These are phyloP conservation scores for Lasiommata megera DNA, from an alignment of 2,888 invertebrate species.

Conservation along the genomic window DNA sequence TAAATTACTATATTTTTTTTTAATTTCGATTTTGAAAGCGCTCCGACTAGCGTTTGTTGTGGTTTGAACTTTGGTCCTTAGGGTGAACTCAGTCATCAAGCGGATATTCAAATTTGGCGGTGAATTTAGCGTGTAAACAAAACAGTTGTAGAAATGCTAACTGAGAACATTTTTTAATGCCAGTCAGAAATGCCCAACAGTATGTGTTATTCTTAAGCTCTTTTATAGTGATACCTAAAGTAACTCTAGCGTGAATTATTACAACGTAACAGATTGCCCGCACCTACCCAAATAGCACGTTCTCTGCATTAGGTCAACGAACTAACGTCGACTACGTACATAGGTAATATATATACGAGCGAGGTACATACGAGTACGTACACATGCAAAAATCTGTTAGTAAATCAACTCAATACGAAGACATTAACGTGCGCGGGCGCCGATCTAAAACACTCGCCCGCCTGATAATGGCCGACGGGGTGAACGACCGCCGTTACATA, in stretches of 20 bases:
- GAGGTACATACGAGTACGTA: conserved; percentile 10
- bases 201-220: no score
- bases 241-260: neutral
- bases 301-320: conserved; percentile 12
- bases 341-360: neutral
- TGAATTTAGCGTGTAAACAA: no score
- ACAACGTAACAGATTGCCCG: neutral
- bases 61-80: no score
- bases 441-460: conserved; percentile 70
- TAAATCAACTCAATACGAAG: conserved; percentile 27
- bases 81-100: no score
- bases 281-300: neutral
- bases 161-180: no score
- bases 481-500: conserved; percentile 69
- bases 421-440: conserved; percentile 41
- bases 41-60: no score
- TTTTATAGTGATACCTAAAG: no score
- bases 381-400: conserved; percentile 24
- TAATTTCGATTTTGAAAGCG: no score
- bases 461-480: conserved; percentile 71
- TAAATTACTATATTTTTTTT: no score
- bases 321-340: neutral
- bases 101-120: no score
- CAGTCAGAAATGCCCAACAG: no score
- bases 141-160: no score